These are phyloP conservation scores for Maniola jurtina DNA, from an alignment of 1,140 invertebrate species.

Conservation along the genomic window DNA sequence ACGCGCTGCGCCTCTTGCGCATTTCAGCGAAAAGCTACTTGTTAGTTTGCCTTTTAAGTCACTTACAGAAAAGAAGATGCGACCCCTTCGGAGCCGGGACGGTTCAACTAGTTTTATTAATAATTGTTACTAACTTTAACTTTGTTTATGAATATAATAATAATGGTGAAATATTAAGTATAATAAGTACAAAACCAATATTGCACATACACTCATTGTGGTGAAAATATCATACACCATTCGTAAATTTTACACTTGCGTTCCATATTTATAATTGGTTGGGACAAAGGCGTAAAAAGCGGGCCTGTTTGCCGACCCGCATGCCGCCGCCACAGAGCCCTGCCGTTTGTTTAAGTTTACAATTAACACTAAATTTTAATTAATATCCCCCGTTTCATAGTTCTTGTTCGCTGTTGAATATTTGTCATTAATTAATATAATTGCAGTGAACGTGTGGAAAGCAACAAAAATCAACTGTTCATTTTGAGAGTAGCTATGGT, in stretches of 20 bases:
- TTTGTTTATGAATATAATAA: background rate
- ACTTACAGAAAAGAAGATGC: no score
- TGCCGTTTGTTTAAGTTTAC: conserved; percentile 45
- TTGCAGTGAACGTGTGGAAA: conserved; percentile 6
- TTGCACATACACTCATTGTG: conserved; percentile 8
- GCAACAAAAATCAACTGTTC: background rate
- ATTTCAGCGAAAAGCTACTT: no score
- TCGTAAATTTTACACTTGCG: conserved; percentile 29
- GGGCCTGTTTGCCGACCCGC: conserved; percentile 51
- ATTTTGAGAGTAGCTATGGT: background rate
- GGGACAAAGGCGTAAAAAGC: conserved; percentile 48
- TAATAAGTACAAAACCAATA: conserved; percentile 4
- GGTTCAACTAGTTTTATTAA: no score
- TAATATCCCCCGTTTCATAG: conserved; percentile 32
- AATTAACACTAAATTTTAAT: conserved; percentile 48
- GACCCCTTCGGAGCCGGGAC: no score
- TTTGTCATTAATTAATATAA: conserved; percentile 17
- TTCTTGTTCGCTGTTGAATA: conserved; percentile 22
- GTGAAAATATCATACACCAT: conserved; percentile 11
- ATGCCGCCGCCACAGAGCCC: conserved; percentile 45
- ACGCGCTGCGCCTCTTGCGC: no score
- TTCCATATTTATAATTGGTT: conserved; percentile 27
- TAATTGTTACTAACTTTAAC: no score
- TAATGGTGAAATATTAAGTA: background rate
- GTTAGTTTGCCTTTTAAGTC: no score